Evolutionary conservation across 1,140 invertebrate species (phyloP).

Genomic region (Trachymyrmex septentrionalis): DNA sequence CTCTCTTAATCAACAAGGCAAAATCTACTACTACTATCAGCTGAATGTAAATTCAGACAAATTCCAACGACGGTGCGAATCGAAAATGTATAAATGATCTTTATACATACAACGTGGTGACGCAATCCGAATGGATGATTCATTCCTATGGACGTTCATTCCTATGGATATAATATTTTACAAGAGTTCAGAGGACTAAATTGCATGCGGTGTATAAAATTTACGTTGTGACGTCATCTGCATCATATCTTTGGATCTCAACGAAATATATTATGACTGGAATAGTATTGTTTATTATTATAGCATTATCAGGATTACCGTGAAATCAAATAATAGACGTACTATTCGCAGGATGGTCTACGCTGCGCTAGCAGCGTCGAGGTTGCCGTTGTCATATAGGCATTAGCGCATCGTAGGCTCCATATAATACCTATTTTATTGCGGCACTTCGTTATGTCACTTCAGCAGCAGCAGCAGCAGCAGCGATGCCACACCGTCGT

Average conservation of each 20-base stretch:
- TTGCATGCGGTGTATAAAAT: neutral
- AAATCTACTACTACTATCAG: conserved; percentile 25
- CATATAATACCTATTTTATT: conserved; percentile 69
- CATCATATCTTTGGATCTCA: neutral
- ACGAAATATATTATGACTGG: conserved; percentile 66
- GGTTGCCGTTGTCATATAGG: neutral
- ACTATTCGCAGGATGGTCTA: neutral
- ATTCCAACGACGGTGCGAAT: neutral
- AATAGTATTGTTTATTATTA: conserved; percentile 62
- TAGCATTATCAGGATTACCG: conserved; percentile 68
- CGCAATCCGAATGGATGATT: neutral
- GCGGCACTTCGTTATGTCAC: conserved; percentile 69
- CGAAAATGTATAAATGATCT: neutral
- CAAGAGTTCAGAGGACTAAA: neutral
- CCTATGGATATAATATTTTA: neutral
- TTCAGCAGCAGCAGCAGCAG: conserved; percentile 58
- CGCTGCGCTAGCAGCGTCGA: neutral
- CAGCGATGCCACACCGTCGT: conserved; percentile 14
- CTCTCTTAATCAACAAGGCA: conserved; percentile 38
- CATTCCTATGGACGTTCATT: conserved; percentile 14
- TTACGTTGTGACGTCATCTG: neutral
- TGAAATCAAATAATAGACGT: conserved; percentile 72
- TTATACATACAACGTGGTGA: neutral
- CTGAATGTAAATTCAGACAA: conserved; percentile 21
- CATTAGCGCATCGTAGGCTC: conserved; percentile 2